A percentile compares a stretch with the other conserved stretches of the same genome.
phyloP scores from a whole-genome alignment of 2,113 vertebrate species.

The Ceyx margarethae region DNA sequence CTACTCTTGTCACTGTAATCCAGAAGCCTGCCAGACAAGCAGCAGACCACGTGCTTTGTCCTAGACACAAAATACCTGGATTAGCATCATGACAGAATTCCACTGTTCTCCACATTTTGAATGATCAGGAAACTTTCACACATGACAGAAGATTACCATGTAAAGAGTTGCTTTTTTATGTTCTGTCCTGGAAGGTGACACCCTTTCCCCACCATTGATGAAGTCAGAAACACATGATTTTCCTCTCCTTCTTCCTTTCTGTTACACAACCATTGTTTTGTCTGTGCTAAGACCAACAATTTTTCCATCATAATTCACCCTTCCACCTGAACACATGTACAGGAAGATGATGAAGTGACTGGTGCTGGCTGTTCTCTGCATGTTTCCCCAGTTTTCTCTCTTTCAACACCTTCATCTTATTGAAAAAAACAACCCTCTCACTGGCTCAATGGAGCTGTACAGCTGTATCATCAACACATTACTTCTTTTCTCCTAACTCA shows the following conservation, averaged over 20 bases:
- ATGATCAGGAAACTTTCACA: not conserved
- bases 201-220: not conserved
- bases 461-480: not conserved
- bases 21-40: not conserved
- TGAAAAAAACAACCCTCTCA: not conserved
- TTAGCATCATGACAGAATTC: not conserved
- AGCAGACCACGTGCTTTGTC: not conserved
- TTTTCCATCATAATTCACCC: not conserved
- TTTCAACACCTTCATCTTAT: not conserved
- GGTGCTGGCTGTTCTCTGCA: not conserved
- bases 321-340: not conserved
- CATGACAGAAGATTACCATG: not conserved
- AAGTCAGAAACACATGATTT: not conserved
- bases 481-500: not conserved
- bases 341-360: not conserved
- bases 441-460: not conserved
- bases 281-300: not conserved
- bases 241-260: not conserved
- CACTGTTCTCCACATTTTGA: fast-evolving
- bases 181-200: not conserved
- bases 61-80: not conserved
- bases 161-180: not conserved
- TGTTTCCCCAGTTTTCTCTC: not conserved
- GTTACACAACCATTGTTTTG: not conserved
- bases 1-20: not conserved